Base-by-base conservation (phyloP, 1,140 invertebrate genomes). In the Zaprionus capensis region DNA sequence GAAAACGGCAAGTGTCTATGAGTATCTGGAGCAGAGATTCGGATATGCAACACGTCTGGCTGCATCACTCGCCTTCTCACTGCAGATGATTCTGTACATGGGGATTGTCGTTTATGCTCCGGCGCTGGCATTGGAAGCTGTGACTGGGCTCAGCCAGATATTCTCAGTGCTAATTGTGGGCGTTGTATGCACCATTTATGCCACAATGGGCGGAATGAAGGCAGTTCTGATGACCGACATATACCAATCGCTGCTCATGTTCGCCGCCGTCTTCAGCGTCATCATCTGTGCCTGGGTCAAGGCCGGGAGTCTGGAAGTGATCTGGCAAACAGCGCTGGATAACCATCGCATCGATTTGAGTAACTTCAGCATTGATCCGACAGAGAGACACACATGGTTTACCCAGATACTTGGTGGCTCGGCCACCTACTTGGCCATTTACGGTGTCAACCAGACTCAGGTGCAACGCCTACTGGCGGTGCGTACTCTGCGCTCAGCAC, bases 91-190 rank as follows among this genome's bases (percentile, higher is more conserved):
- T 46, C 93, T 99, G 17, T 99, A 99, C 84, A 98, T 98, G 94
- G 97, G 97, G 5, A 96, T 99, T 81, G 98, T 98, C 1, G 94
- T 99, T 1, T 99, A 98, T 93, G 98, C 98, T 0, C 98, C 98
- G 4, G 96, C 98, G 3, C 94, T 99, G 71, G 97, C 98, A 1
- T 90, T 99, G 20, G 97, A 97, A 93, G 96, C 97, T 17, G 97
- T 98, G 41, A 97, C 97, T 7, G 96, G 96, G 12, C 90, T 97
- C 9, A 95, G 95, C 38, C 95, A 95, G 93, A 93, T 95, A 61
- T 93, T 95, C 61, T 96, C 97, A 6, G 97, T 99, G 63, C 87
- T 98, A 38, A 94, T 95, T 6, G 96, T 98, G 26, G 97, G 94
- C 34, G 71, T 96, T 1, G 95, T 97, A 2, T 98, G 97, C 91